These are phyloP conservation scores for Phrynocephalus forsythii DNA, from an alignment of 2,797 vertebrate genomes.

Conservation along the genomic window DNA sequence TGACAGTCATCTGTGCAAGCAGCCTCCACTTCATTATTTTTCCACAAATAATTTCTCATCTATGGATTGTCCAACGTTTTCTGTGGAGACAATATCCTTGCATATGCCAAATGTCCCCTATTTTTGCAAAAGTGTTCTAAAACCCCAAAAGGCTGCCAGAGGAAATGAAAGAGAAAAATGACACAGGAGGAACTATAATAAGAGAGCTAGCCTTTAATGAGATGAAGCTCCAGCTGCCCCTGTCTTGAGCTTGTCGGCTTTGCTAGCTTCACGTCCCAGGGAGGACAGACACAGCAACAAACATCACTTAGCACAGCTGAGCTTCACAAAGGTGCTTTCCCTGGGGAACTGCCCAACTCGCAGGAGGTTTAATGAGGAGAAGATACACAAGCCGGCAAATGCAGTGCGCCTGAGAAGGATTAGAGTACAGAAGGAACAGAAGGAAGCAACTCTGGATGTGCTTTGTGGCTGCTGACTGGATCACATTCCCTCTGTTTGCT, in stretches of 20 bases:
- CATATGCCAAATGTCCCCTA: not conserved
- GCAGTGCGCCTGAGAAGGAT: slow-evolving; percentile 1
- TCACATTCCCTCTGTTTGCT: not conserved
- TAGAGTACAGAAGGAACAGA: not conserved
- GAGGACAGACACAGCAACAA: slow-evolving; percentile 17
- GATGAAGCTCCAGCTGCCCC: slow-evolving; percentile 24
- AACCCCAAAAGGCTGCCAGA: not conserved
- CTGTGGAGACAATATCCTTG: not conserved
- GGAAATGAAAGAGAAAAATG: slow-evolving; percentile 23
- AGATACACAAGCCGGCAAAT: slow-evolving; percentile 18
- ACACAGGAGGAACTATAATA: slow-evolving; percentile 18
- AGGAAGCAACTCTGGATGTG: not conserved
- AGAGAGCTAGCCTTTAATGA: slow-evolving; percentile 27
- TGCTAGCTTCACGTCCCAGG: slow-evolving; percentile 19
- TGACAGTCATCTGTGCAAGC: not conserved
- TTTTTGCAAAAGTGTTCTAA: not conserved
- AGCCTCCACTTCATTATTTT: not conserved
- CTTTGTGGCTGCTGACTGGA: not conserved
- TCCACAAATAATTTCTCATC: not conserved
- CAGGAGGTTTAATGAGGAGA: slow-evolving; percentile 18
- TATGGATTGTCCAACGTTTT: not conserved
- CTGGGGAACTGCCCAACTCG: slow-evolving; percentile 15
- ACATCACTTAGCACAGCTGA: slow-evolving; percentile 27
- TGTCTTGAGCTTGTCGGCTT: not conserved
- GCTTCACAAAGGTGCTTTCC: slow-evolving; percentile 10